These are phyloP conservation scores for Boloria selene DNA, from an alignment of 2,888 invertebrate genomes.

Conservation along the genomic window DNA sequence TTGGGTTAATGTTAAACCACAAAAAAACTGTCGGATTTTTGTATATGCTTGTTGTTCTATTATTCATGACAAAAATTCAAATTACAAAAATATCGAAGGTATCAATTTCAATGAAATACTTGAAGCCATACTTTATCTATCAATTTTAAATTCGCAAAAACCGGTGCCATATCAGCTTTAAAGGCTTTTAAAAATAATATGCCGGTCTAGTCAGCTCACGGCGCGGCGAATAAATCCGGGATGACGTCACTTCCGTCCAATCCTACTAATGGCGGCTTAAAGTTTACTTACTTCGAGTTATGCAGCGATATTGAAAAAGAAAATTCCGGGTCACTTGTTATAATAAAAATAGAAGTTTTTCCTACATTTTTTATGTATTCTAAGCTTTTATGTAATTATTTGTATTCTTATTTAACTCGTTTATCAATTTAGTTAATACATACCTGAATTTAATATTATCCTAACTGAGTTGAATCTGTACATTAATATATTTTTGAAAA, in stretches of 20 bases:
- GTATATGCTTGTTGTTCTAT: too few relatives aligned
- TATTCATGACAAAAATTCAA: too few relatives aligned
- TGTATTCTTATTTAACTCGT: too few relatives aligned
- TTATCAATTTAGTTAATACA: too few relatives aligned
- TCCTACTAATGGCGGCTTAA: slow-evolving; percentile 71
- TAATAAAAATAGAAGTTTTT: background rate
- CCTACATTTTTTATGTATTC: background rate
- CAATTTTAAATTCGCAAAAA: slow-evolving; percentile 27
- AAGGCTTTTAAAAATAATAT: slow-evolving; percentile 40
- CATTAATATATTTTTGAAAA: too few relatives aligned
- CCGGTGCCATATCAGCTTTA: slow-evolving; percentile 30
- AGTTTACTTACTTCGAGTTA: slow-evolving; percentile 65
- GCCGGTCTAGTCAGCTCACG: slow-evolving; percentile 31
- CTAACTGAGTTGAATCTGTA: too few relatives aligned
- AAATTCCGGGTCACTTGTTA: slow-evolving; percentile 33
- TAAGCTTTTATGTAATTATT: too few relatives aligned
- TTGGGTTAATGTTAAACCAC: too few relatives aligned
- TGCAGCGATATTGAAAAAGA: slow-evolving; percentile 46
- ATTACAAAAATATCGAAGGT: too few relatives aligned
- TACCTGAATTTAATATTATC: too few relatives aligned
- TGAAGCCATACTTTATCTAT: background rate
- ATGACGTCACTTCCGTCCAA: slow-evolving; percentile 64
- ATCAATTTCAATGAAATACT: background rate
- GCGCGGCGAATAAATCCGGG: slow-evolving; percentile 55
- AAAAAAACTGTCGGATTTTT: too few relatives aligned